Base-by-base conservation (phyloP, 2,113 vertebrate species). In the Hemiscyllium ocellatum region DNA sequence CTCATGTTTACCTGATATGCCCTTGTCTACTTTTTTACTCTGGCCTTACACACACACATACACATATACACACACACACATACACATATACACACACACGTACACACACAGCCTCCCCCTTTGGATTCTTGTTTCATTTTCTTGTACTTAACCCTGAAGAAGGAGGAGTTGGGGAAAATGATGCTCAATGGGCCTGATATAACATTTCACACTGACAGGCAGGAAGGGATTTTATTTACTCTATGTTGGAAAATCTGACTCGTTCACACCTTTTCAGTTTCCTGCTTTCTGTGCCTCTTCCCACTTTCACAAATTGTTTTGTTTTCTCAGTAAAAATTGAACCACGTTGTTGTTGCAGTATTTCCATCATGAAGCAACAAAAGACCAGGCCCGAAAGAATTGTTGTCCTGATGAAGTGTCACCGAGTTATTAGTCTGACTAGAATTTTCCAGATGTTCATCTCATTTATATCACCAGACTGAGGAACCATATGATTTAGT, bases 371-470 rank as follows among this genome's bases (percentile, higher is more conserved):
- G 47, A 72, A 95, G 66, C 72, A 42, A 68, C 68, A 50, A 68
- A 72, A 95, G 42, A 72, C 68, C 68, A 70, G 12, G 20, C 89
- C 61, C 89, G 37, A 19, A 66, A 66, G 89, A 93, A 68, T 69
- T 52, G 37, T 42, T 72, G 69, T 52, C 50, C 22, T 95, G 37
- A 95, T 95, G 94, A 76, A 95, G 69, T 95, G 94, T 72, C 94
- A 52, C 68, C 42, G 7, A 17, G 68, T 26, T 76, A 95, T 72
- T 72, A 76, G 22, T 24, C 94, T 72, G 94, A 61, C 50, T 95
- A 42, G 69, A 95, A 76, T 52, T 47, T 95, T 95, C 89, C 89
- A 93, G 89, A 93, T 95, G 94, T n/a, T 76, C 42, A 47, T 52
- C 68, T 33, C 69, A 26, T n/a, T 90, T 76, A 1, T 95, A 37